These are phyloP conservation scores for Sebastes schlegelii DNA, from an alignment of 2,113 vertebrate species.

Conservation along the genomic window DNA sequence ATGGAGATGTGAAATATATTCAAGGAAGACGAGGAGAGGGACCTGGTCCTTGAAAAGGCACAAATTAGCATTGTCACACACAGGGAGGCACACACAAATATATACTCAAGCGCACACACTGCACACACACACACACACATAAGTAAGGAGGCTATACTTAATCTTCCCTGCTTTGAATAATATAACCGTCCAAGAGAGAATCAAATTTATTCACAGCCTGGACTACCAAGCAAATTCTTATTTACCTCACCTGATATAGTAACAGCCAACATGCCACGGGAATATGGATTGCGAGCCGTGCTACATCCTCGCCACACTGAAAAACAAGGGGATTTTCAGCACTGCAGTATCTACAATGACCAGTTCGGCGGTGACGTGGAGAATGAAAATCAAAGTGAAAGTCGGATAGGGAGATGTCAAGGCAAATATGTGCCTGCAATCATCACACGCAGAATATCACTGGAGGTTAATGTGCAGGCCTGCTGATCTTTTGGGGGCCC, in stretches of 20 bases:
- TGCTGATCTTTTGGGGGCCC: conserved; percentile 65
- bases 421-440: conserved; percentile 64
- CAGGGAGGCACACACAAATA: background rate
- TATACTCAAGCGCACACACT: conserved; percentile 3
- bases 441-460: conserved; percentile 53
- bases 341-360: conserved; percentile 44
- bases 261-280: conserved; percentile 53
- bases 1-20: conserved; percentile 78
- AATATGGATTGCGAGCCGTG: conserved; percentile 46
- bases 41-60: conserved; percentile 73
- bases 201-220: conserved; percentile 70
- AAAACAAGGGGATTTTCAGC: conserved; percentile 51
- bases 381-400: conserved; percentile 71
- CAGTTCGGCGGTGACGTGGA: conserved; percentile 47
- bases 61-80: conserved; percentile 73
- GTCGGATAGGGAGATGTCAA: conserved; percentile 65
- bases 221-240: conserved; percentile 59
- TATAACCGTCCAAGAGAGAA: conserved; percentile 64
- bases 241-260: conserved; percentile 70
- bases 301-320: conserved; percentile 24
- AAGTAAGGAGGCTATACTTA: conserved; percentile 56
- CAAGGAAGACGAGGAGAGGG: conserved; percentile 61
- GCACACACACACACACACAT: conserved; percentile 28
- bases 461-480: conserved; percentile 61
- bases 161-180: conserved; percentile 74